These are phyloP conservation scores for Drosophila eohydei DNA, from an alignment of 2,888 invertebrate genomes.

Conservation along the genomic window DNA sequence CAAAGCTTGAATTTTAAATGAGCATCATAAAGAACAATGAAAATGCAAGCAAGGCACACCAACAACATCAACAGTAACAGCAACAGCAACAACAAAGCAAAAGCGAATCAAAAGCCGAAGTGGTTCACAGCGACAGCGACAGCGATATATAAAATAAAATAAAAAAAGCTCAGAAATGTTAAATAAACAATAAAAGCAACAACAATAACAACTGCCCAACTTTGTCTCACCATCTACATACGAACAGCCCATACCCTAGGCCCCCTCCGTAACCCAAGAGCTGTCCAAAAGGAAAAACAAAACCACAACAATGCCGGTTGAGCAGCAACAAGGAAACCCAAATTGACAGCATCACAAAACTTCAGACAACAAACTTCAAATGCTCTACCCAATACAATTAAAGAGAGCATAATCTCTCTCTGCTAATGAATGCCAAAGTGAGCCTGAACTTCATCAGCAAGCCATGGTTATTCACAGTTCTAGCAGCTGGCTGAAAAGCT, in stretches of 20 bases:
- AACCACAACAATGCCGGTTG: conserved; percentile 53
- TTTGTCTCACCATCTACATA: conserved; percentile 46
- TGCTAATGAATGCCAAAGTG: no score
- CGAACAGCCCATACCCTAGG: background rate
- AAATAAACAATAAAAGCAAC: conserved; percentile 71
- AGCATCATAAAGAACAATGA: conserved; percentile 83
- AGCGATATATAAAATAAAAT: conserved; percentile 22
- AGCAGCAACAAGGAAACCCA: conserved; percentile 34
- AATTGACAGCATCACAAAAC: conserved; percentile 2
- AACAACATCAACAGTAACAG: conserved; percentile 38
- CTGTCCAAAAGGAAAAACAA: conserved; percentile 25
- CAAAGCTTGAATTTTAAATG: conserved; percentile 84
- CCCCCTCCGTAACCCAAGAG: background rate
- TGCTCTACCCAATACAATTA: conserved; percentile 22
- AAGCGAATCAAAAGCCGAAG: conserved; percentile 49
- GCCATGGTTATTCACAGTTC: no score
- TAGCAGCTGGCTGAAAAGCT: no score
- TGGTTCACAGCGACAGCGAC: conserved; percentile 25
- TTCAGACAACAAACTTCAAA: conserved; percentile 7
- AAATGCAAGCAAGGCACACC: conserved; percentile 62
- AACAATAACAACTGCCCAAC: conserved; percentile 35
- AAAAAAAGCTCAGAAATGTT: conserved; percentile 68
- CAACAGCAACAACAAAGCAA: conserved; percentile 59
- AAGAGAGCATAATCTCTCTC: no score
- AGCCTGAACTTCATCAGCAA: no score